Evolutionary conservation across 2,888 invertebrate species (phyloP).

Genomic region (Calliscelio sp.): DNA sequence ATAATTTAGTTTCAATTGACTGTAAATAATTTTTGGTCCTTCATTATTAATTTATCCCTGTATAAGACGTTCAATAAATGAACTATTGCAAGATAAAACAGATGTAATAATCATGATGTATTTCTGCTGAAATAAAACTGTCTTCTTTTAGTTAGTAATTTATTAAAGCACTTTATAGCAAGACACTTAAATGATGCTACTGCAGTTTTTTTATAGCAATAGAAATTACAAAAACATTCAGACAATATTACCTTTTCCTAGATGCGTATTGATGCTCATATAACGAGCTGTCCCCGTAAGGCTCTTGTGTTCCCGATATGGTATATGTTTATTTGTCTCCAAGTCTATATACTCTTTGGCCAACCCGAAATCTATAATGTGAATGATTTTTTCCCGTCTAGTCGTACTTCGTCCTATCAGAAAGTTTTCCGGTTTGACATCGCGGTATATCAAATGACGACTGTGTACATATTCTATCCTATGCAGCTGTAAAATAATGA

Average conservation of each 20-base stretch:
- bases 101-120: no score
- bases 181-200: no score
- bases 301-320: slow-evolving; percentile 99
- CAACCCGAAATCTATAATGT: slow-evolving; percentile 99
- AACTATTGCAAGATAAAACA: no score
- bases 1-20: no score
- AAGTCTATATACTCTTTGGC: slow-evolving; percentile 99
- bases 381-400: slow-evolving; percentile 99
- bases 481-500: slow-evolving; percentile 90
- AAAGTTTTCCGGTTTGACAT: slow-evolving; percentile 99
- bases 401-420: slow-evolving; percentile 99
- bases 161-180: no score
- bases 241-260: slow-evolving; percentile 93
- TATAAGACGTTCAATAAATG: no score
- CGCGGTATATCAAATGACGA: slow-evolving; percentile 99
- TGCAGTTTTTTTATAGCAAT: no score
- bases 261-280: slow-evolving; percentile 99
- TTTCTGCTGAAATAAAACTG: no score
- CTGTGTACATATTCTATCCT: slow-evolving; percentile 99
- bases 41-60: no score
- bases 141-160: no score
- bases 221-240: no score
- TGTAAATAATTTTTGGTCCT: no score
- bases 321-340: slow-evolving; percentile 99
- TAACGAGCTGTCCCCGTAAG: slow-evolving; percentile 99